Base-by-base conservation (phyloP, 2,888 invertebrate species). In the Gymnocheta viridis region DNA sequence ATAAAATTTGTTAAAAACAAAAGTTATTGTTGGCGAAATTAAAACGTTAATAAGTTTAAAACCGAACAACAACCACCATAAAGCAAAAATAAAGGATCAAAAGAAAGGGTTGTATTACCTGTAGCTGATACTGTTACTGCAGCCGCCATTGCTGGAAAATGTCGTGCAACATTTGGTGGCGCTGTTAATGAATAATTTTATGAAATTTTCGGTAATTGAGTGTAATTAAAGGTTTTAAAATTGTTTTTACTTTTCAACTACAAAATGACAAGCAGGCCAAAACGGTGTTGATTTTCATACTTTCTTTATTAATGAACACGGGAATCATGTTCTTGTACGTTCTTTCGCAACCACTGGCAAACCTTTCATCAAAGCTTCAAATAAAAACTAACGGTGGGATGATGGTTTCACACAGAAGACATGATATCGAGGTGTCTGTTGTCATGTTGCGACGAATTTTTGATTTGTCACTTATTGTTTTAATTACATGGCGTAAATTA, bases 161-260 rank as follows among this genome's bases (percentile, higher is more conserved):
- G n/a, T n/a, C n/a, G 2, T 17, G 66, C 32, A 82, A 58, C 77
- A 82, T 66, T 74, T 56, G 62, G 49, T 67, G 41, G 41, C 12
- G 86, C 85, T 86, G 89, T 88, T 89, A 91, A 89, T 89, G 88
- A 89, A 90, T 90, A 88, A 87, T 86, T 87, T 88, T 88, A 87
- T 88, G 56, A 86, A 89, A 88, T 88, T 89, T 89, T 87, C 89
- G 86, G 89, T 91, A 91, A 91, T 91, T 91, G 91, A 89, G 89
- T 91, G 90, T 91, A 91, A 91, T 91, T 91, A 91, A 91, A 91
- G 89, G 89, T 86, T 85, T 79, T 82, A 73, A 41, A 27, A 24
- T 24, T 9, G 6, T 10, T 62, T 35, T 35, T 22, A 17, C n/a
- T 27, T 60, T 41, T 44, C n/a, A 14, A 44, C 32, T 29, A 51